Conservation (phyloP, 2,113 vertebrate species). For the Syngnathus scovelli region DNA sequence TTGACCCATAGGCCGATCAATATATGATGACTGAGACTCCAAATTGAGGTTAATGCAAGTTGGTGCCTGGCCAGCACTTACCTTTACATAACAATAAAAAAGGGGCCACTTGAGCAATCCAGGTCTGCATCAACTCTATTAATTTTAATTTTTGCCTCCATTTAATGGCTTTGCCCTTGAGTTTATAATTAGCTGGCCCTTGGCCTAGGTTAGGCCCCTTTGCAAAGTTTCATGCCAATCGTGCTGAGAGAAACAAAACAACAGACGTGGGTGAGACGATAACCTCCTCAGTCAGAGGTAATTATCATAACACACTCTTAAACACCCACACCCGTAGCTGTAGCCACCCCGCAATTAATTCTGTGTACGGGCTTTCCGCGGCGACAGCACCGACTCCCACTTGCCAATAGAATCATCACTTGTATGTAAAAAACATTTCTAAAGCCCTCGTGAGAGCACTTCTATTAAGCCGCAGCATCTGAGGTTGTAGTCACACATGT, state of each 20-base stretch:
- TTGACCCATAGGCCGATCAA: not conserved
- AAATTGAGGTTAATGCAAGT: not conserved
- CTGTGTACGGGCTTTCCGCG: constrained; percentile 23
- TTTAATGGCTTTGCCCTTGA: not conserved
- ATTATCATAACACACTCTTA: constrained; percentile 5
- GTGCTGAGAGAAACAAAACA: not conserved
- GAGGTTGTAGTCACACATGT: too few species aligned
- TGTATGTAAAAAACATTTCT: constrained; percentile 43
- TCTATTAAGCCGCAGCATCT: constrained; percentile 25
- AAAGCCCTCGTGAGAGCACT: constrained; percentile 39
- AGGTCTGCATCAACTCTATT: not conserved
- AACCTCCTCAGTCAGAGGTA: not conserved
- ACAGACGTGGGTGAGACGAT: not conserved
- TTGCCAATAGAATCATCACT: constrained; percentile 32
- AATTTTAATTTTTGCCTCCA: not conserved
- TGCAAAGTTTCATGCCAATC: not conserved
- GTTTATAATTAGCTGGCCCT: not conserved
- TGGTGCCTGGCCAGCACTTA: not conserved
- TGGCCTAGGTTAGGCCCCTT: not conserved
- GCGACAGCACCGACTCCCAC: constrained; percentile 35
- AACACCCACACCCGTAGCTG: constrained; percentile 3
- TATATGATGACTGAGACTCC: not conserved
- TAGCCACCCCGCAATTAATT: constrained; percentile 45
- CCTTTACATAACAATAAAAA: not conserved
- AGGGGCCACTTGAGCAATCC: not conserved